Evolutionary conservation across 1,140 invertebrate genomes (phyloP), one percentile per base, ranked within the genome.

Genomic region (Brachionus sp.): DNA sequence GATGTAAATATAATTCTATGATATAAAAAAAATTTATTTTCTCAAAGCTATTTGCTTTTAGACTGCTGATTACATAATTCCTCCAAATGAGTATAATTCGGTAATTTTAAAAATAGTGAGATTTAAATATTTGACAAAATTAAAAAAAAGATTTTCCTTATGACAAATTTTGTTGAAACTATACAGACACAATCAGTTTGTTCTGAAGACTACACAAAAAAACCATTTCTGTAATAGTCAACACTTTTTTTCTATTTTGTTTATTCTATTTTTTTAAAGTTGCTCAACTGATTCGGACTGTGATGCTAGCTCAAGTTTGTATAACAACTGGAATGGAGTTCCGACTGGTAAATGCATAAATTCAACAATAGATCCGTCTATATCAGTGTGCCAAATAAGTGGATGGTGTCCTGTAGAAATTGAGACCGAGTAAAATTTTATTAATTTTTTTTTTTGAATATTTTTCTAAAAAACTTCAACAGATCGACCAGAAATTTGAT

Each of bases 91-190:
- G 86, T 90, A 90, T 85, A 88, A 87, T 84, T 91, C 90, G 7
- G 37, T 80, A 66, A 80, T 1, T 42, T 42, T n/a, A 3, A 25
- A 46, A 19, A 77, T 19, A 25, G 46, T 19, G 19, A 33, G 16
- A 6, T 57, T 77, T 53, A 4, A 13, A 46, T 25, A 25, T 9
- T n/a, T 33, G 13, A 44, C 13, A 13, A 50, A 33, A 25, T n/a
- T n/a, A n/a, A 12, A n/a, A 75, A n/a, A 46, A 57, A 80, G 77
- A 90, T 91, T 84, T 91, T 91, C 87, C 88, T 91, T 16, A 90
- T 87, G 77, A 91, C 91, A 35, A 91, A 91, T 86, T 85, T 90
- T 12, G 86, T 91, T n/a, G 88, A 91, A 19, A 91, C 90, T 10
- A 87, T 89, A 70, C 91, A 91, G 84, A 87, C 85, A 16, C 87